A percentile compares a stretch with the other conserved stretches of the same genome.
Evolutionary conservation across 2,113 vertebrate genomes (phyloP).

Genomic region (Daubentonia madagascariensis): DNA sequence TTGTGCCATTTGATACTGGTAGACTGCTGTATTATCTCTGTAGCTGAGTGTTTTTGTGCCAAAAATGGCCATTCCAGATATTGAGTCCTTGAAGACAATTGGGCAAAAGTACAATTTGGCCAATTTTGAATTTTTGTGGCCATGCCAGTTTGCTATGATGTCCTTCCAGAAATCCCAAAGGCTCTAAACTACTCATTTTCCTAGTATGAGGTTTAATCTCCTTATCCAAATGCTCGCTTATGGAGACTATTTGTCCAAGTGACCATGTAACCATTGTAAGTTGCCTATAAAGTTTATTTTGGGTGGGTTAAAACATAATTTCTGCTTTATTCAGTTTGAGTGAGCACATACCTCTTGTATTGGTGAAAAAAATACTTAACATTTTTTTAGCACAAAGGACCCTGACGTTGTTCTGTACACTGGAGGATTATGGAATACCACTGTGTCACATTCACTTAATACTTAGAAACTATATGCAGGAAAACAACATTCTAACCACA

Average conservation of each 20-base stretch:
- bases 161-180: conserved; percentile 25
- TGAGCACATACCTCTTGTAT: neutral
- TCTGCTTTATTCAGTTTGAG: conserved; percentile 22
- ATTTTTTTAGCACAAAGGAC: neutral
- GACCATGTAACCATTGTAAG: neutral
- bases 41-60: neutral
- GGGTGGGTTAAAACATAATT: neutral
- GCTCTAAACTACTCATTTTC: conserved; percentile 17
- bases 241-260: neutral
- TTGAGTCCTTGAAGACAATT: conserved; percentile 30
- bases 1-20: neutral
- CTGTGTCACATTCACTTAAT: conserved; percentile 11
- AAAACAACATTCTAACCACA: conserved; percentile 40
- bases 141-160: conserved; percentile 22
- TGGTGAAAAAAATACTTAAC: neutral
- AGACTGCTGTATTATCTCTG: neutral
- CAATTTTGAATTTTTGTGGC: conserved; percentile 45
- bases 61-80: neutral
- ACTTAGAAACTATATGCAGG: neutral
- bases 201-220: conserved; percentile 30
- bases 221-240: conserved; percentile 37
- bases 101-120: conserved; percentile 9
- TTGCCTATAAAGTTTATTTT: conserved; percentile 48
- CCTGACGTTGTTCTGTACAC: neutral
- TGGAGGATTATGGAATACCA: neutral